phyloP scores from a whole-genome alignment of 2,113 vertebrate species.

The Alligator mississippiensis region DNA sequence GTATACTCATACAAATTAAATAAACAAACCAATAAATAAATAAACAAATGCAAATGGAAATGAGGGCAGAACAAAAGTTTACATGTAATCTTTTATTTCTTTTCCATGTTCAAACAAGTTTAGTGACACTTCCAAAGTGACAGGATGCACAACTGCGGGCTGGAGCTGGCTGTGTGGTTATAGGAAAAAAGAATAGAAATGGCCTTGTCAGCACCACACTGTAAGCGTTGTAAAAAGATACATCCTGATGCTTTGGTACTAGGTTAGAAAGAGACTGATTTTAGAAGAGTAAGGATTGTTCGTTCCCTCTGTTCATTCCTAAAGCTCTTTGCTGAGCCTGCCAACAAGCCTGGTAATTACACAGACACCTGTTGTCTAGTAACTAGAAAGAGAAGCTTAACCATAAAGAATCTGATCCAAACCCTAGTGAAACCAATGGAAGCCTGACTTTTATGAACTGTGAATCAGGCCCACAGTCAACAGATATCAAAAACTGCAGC shows the following conservation, averaged over 20 bases:
- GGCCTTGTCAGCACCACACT: neutral
- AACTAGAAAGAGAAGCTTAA: neutral
- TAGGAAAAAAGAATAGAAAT: neutral
- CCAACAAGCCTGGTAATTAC: neutral
- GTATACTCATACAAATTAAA: neutral
- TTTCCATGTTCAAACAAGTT: neutral
- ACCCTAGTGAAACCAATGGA: neutral
- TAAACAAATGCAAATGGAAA: neutral
- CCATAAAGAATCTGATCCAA: neutral
- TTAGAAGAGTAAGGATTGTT: neutral
- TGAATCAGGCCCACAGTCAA: neutral
- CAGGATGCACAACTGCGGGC: neutral
- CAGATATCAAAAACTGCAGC: neutral
- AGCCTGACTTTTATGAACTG: neutral
- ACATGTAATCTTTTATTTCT: neutral
- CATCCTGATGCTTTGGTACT: neutral
- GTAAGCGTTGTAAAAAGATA: neutral
- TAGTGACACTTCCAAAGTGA: neutral
- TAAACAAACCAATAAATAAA: neutral
- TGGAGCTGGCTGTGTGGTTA: neutral
- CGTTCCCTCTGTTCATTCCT: neutral
- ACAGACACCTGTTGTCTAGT: neutral
- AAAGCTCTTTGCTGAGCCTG: neutral
- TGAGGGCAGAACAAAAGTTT: accelerated
- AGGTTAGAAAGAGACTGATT: neutral